Evolutionary conservation across 2,113 vertebrate species (phyloP).

Genomic region (Lasiurus cinereus): DNA sequence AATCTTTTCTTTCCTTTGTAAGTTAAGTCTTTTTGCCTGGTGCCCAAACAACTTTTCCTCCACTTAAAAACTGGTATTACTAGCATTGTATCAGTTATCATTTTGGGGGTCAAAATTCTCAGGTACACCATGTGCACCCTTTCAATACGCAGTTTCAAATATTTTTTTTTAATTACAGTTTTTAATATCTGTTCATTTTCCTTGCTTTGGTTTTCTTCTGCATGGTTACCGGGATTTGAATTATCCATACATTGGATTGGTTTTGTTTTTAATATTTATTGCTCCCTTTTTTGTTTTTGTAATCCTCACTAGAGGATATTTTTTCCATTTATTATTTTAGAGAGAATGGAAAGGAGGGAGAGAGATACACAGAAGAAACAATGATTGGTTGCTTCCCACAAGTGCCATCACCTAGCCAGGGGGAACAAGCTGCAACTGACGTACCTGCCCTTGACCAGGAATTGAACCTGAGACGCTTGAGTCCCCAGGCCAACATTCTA

Average conservation of each 20-base stretch:
- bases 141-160: background rate
- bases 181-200: constrained; percentile 24
- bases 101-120: background rate
- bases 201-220: background rate
- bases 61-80: background rate
- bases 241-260: background rate
- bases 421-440: too few relatives aligned
- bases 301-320: too few relatives aligned
- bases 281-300: background rate
- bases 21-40: background rate
- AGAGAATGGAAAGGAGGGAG: too few relatives aligned
- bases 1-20: constrained; percentile 26
- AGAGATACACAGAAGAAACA: too few relatives aligned
- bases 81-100: background rate
- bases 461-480: too few relatives aligned
- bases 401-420: too few relatives aligned
- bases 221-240: background rate
- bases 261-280: constrained; percentile 29
- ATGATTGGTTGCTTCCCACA: too few relatives aligned
- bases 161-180: background rate
- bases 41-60: background rate
- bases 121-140: background rate
- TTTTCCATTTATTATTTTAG: too few relatives aligned
- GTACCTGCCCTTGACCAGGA: too few relatives aligned
- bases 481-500: too few relatives aligned